A percentile compares a stretch with the other conserved stretches of the same genome.
phyloP scores from a whole-genome alignment of 2,113 vertebrate genomes.

The Epinephelus lanceolatus region DNA sequence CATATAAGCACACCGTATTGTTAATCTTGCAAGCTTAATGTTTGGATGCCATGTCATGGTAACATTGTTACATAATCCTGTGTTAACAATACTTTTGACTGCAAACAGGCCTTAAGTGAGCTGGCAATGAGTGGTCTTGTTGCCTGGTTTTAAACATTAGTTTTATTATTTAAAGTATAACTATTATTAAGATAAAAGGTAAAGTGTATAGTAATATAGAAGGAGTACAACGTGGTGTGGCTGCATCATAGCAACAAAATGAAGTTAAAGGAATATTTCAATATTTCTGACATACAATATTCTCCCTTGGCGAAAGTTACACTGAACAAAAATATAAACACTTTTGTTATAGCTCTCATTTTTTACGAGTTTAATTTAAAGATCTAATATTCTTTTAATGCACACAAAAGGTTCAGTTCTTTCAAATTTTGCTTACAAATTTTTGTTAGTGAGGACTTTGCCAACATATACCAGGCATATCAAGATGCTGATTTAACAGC shows the following conservation, averaged over 20 bases:
- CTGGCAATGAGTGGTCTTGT: not conserved
- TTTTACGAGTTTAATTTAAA: no score
- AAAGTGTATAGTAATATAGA: not conserved
- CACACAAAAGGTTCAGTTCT: no score
- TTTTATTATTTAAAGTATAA: not conserved
- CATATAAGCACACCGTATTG: not conserved
- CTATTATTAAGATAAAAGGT: no score
- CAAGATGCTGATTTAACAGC: no score
- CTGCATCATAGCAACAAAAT: not conserved
- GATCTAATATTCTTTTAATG: no score
- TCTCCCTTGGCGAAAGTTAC: no score
- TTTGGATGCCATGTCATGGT: conserved; percentile 36
- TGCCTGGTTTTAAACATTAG: conserved; percentile 11
- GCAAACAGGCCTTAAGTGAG: conserved; percentile 14
- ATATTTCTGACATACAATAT: no score
- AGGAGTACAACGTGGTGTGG: not conserved
- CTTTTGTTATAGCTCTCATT: no score
- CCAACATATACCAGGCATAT: no score
- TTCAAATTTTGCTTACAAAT: no score
- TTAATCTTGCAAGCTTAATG: conserved; percentile 9
- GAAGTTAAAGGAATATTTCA: not conserved
- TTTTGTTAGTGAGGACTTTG: no score
- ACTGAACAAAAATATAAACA: no score
- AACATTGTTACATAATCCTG: conserved; percentile 29
- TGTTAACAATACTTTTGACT: conserved; percentile 25